Conservation (phyloP, 2,113 vertebrate species). For the Lophura nycthemera region DNA sequence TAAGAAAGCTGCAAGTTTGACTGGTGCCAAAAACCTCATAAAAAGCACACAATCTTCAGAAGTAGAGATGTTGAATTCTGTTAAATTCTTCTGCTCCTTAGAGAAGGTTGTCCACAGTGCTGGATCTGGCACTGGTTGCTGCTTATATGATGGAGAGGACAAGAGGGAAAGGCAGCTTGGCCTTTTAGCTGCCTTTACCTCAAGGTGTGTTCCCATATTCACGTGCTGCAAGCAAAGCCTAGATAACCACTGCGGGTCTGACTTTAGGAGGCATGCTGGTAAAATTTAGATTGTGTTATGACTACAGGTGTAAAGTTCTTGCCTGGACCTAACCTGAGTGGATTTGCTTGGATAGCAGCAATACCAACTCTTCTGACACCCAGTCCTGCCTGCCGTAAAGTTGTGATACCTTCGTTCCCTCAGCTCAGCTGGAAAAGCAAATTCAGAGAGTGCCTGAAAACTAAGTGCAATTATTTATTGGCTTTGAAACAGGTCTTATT, state of each 20-base stretch:
- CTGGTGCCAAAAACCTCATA: background rate
- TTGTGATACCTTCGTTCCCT: background rate
- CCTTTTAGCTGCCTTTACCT: background rate
- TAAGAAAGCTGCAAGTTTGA: background rate
- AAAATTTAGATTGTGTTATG: background rate
- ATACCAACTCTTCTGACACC: background rate
- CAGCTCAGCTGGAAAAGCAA: background rate
- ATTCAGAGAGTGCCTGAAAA: background rate
- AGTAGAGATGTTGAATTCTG: background rate
- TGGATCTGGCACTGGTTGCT: rapidly evolving
- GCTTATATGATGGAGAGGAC: rapidly evolving
- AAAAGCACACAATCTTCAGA: background rate
- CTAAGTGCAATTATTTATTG: background rate
- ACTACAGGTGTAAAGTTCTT: background rate
- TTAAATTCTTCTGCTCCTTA: background rate
- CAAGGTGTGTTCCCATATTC: background rate
- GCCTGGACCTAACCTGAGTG: background rate
- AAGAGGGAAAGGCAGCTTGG: background rate
- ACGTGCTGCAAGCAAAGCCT: background rate
- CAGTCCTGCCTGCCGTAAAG: background rate
- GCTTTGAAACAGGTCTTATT: background rate
- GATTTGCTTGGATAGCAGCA: background rate
- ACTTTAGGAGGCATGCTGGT: rapidly evolving
- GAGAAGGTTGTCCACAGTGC: background rate
- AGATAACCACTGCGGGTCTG: background rate